Conservation (phyloP, 2,888 invertebrate genomes). For the Aphodius sticticus region DNA sequence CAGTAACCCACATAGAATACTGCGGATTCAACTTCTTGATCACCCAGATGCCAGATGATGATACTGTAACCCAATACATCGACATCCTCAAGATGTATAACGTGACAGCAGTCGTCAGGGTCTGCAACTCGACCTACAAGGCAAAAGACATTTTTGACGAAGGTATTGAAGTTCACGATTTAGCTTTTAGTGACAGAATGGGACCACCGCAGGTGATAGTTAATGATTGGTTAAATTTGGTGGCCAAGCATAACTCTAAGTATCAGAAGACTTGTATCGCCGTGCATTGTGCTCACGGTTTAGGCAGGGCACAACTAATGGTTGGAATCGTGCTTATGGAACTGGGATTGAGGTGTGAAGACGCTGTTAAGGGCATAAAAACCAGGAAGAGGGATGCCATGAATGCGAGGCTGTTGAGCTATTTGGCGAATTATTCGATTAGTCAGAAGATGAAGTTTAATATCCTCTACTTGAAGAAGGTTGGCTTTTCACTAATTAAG, state of each 20-base stretch:
- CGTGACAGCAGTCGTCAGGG: not conserved
- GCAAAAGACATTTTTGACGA: not conserved
- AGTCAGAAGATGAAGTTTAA: not conserved
- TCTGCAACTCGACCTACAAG: not conserved
- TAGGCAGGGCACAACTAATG: not conserved
- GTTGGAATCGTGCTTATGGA: not conserved
- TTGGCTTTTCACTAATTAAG: not conserved
- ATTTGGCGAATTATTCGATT: not conserved
- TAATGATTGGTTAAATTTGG: not conserved
- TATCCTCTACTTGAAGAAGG: not conserved
- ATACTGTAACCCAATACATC: not conserved
- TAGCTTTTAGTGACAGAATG: not conserved
- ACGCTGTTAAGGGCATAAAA: not conserved
- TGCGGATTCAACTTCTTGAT: not conserved
- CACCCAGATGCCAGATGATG: not conserved
- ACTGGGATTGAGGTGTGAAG: not conserved
- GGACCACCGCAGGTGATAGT: not conserved
- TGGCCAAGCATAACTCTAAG: not conserved
- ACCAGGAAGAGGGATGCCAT: not conserved
- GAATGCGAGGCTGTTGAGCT: not conserved
- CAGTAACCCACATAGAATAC: not conserved
- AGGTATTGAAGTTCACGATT: not conserved
- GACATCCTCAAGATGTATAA: not conserved
- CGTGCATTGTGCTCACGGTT: not conserved
- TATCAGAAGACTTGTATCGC: not conserved